phyloP scores from a whole-genome alignment of 64 coral and sea anemone species.

The Pachyseris speciosa region DNA sequence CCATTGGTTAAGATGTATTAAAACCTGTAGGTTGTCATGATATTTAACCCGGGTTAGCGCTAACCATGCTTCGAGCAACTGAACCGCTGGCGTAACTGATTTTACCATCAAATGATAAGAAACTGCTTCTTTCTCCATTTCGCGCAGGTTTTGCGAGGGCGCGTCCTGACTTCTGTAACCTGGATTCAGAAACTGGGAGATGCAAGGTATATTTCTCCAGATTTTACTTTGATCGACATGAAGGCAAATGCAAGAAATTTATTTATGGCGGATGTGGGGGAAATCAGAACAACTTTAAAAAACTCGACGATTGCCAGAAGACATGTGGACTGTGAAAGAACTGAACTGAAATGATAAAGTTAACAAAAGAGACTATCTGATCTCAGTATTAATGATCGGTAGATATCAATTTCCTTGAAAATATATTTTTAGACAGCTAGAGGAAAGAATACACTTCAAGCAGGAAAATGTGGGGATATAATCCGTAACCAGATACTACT shows the following conservation, averaged over 20 bases:
- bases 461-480: too few species aligned
- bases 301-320: slow-evolving; percentile 39
- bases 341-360: neutral
- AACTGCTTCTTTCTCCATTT: neutral
- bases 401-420: too few species aligned
- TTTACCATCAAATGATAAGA: too few species aligned
- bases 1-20: too few species aligned
- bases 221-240: slow-evolving; percentile 65
- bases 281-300: slow-evolving; percentile 75
- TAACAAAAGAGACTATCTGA: too few species aligned
- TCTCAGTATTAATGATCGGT: too few species aligned
- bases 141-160: neutral
- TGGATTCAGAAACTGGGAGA: slow-evolving; percentile 20
- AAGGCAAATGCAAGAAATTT: slow-evolving; percentile 67
- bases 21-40: too few species aligned
- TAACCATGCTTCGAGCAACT: too few species aligned
- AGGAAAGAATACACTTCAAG: too few species aligned
- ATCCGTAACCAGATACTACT: too few species aligned
- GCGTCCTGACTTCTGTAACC: slow-evolving; percentile 28
- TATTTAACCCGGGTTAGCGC: too few species aligned
- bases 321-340: slow-evolving; percentile 49
- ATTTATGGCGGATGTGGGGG: slow-evolving; percentile 84
- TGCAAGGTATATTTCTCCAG: slow-evolving; percentile 76
- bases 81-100: neutral
- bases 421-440: too few species aligned